A percentile compares a stretch with the other conserved stretches of the same genome.
Evolutionary conservation across 2,888 invertebrate genomes (phyloP).

Genomic region (Apodemia zela): DNA sequence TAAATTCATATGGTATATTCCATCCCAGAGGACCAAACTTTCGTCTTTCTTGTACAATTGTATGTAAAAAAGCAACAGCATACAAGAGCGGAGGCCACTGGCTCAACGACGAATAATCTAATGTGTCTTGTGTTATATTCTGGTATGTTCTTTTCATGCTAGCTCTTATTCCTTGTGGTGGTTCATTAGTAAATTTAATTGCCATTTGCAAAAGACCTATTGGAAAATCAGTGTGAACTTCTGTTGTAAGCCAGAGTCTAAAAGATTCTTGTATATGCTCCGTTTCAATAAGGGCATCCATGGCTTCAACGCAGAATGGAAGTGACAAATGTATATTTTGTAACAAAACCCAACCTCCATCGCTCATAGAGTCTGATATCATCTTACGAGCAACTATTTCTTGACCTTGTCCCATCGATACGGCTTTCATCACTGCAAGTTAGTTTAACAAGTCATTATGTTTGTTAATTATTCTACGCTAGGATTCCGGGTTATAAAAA

Average conservation of each 20-base stretch:
- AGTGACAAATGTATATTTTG: constrained; percentile 98
- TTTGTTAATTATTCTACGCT: no score
- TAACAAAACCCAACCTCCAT: constrained; percentile 95
- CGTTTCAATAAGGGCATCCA: constrained; percentile 92
- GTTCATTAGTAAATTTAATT: constrained; percentile 98
- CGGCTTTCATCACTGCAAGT: constrained; percentile 85
- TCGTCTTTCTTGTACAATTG: constrained; percentile 95
- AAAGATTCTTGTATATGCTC: constrained; percentile 91
- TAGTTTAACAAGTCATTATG: neutral
- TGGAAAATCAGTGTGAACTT: constrained; percentile 95
- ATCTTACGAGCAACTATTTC: constrained; percentile 91
- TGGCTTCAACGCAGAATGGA: constrained; percentile 95
- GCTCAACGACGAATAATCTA: constrained; percentile 93
- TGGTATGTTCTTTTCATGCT: constrained; percentile 97
- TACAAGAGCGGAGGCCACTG: constrained; percentile 97
- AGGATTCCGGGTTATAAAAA: no score
- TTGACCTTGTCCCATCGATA: constrained; percentile 99
- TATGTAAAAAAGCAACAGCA: constrained; percentile 96
- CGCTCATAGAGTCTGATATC: constrained; percentile 88
- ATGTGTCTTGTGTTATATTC: constrained; percentile 91
- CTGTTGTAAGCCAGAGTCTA: constrained; percentile 96
- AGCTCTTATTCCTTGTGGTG: constrained; percentile 95
- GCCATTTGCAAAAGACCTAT: constrained; percentile 94
- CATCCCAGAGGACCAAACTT: constrained; percentile 98
- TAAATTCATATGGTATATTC: constrained; percentile 98